These are phyloP conservation scores for Contarinia nasturtii DNA, from an alignment of 1,140 invertebrate genomes.

Conservation along the genomic window DNA sequence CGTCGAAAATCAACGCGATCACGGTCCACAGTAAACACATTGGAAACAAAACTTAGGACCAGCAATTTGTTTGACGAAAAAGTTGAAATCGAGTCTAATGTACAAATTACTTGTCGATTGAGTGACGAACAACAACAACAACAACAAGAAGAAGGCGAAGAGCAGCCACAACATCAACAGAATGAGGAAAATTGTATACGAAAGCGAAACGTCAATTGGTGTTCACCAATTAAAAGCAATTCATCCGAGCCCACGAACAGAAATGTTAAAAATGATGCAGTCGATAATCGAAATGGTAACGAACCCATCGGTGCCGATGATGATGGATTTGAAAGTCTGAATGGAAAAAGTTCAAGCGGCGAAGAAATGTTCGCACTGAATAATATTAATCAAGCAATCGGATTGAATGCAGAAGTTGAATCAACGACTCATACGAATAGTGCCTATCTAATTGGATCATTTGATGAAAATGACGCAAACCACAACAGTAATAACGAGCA, in stretches of 20 bases:
- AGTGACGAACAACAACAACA: background rate
- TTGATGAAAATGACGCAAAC: constrained; percentile 7
- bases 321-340: constrained; percentile 72
- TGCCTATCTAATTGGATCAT: background rate
- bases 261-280: background rate
- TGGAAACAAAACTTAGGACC: too few relatives aligned
- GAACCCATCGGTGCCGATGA: constrained; percentile 30
- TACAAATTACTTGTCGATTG: background rate
- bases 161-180: background rate
- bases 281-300: constrained; percentile 1
- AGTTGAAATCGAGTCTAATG: background rate
- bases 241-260: background rate
- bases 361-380: constrained; percentile 26
- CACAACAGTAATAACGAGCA: background rate
- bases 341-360: constrained; percentile 59
- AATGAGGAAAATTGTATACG: constrained; percentile 4
- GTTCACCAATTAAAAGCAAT: constrained; percentile 11
- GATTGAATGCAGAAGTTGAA: too few relatives aligned
- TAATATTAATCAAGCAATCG: too few relatives aligned
- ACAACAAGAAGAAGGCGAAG: background rate
- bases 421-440: background rate
- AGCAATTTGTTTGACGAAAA: background rate
- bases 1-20: constrained; percentile 13
- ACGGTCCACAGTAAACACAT: too few relatives aligned
- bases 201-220: constrained; percentile 23